Evolutionary conservation across 2,113 vertebrate species (phyloP).

Genomic region (Mesocricetus auratus): DNA sequence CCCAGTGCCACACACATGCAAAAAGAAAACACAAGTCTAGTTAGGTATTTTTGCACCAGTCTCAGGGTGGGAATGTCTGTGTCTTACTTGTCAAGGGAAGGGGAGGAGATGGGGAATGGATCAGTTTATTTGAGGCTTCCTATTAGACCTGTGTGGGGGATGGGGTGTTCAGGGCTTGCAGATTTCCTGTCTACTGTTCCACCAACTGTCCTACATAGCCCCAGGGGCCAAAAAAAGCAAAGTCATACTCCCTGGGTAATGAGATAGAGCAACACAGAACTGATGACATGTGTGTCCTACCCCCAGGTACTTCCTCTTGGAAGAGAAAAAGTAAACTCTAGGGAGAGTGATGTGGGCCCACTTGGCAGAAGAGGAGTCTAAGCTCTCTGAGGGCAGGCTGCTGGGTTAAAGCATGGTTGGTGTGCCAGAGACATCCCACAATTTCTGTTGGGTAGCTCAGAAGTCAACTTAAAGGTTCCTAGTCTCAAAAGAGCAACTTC

Average conservation of each 20-base stretch:
- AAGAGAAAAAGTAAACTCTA: background rate
- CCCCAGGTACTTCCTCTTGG: background rate
- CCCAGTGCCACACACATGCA: background rate
- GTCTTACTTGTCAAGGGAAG: background rate
- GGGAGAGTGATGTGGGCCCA: background rate
- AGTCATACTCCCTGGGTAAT: background rate
- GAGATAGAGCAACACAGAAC: background rate
- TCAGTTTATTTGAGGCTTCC: background rate
- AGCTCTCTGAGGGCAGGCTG: background rate
- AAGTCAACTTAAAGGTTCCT: background rate
- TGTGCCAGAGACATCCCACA: background rate
- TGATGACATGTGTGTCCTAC: accelerated
- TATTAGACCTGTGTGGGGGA: background rate
- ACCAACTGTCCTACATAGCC: background rate
- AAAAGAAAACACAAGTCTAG: background rate
- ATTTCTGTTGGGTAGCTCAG: background rate
- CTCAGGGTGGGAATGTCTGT: background rate
- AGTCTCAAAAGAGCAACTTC: background rate
- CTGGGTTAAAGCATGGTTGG: background rate
- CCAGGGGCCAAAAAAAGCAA: background rate
- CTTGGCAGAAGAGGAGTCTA: background rate
- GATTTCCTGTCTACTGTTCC: background rate
- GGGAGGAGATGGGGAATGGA: background rate
- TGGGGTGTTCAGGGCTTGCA: background rate
- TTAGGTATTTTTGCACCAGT: background rate